Base-by-base conservation (phyloP, 2,797 vertebrate species). In the Holocentrus rufus region DNA sequence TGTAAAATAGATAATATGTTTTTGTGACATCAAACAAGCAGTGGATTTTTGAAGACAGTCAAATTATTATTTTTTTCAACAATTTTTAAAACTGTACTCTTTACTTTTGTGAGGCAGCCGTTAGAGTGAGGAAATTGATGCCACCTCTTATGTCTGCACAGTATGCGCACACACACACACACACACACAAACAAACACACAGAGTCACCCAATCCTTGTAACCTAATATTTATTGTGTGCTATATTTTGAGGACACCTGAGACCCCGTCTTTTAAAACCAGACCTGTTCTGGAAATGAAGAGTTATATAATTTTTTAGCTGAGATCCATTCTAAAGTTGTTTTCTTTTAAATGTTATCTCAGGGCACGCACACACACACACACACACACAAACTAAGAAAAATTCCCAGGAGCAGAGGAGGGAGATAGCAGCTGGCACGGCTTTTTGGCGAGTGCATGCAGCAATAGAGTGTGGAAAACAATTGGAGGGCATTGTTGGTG, bases 371-470 rank as follows among this genome's bases (percentile, higher is more conserved):
- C 62, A 56, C 9, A 6, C 62, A 59, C 9, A 63, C 20, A 72
- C 23, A 11, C 62, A 56, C 9, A 56, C 20, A 52, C 34, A 27
- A 17, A 69, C 7, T 4, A 18, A 53, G 52, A 46, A 56, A 18
- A 36, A 46, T n/a, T 50, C 59, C 65, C 39, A 2, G 20, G 22
- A 61, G 76, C 14, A 46, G n/a, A 44, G 4, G 0, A 75, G 74
- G 63, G 71, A 82, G 71, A 76, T 10, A 85, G 76, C 79, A 81
- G 72, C 82, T 76, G 72, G 66, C 60, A 1, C 27, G 42, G 56
- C 72, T 76, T 69, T 74, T 80, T 47, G 18, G 59, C 62, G 59
- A 67, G 69, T 71, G 65, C 54, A 25, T 55, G 81, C 76, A 69
- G 63, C 55, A 61, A 72, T 73, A 56, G 57, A 82, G 74, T 70